Evolutionary conservation across 2,797 vertebrate species (phyloP).

Genomic region (Bovichtus variegatus): DNA sequence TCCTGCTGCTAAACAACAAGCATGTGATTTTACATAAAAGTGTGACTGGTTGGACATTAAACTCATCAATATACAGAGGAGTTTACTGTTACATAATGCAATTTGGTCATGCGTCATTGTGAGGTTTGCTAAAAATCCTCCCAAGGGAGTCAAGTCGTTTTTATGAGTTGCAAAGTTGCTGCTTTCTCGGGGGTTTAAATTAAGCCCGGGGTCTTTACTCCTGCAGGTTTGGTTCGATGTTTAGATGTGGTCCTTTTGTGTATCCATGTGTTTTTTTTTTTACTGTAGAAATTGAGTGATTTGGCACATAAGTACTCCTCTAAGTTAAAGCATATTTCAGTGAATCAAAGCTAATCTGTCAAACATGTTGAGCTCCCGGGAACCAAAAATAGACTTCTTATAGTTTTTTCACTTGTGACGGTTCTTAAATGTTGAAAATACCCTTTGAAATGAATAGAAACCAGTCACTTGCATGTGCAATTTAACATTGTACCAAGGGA

Average conservation of each 20-base stretch:
- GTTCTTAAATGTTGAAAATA: conserved; percentile 1
- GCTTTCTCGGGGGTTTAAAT: conserved; percentile 18
- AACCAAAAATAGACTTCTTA: conserved; percentile 5
- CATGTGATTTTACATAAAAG: conserved; percentile 14
- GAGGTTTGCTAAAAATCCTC: neutral
- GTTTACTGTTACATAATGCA: neutral
- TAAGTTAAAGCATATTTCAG: neutral
- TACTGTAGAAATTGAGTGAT: neutral
- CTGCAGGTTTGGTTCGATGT: conserved; percentile 2
- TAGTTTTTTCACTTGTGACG: neutral
- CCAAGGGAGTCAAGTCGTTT: neutral
- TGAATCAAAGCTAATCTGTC: conserved; percentile 19
- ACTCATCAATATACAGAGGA: neutral
- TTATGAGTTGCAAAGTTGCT: neutral
- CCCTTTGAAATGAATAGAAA: neutral
- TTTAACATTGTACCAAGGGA: neutral
- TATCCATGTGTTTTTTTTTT: conserved; percentile 6
- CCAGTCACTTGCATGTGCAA: neutral
- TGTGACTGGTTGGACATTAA: neutral
- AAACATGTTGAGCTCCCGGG: neutral
- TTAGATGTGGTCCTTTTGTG: conserved; percentile 11
- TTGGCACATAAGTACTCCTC: neutral
- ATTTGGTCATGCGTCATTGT: neutral
- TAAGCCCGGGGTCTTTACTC: conserved; percentile 10
- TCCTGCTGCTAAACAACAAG: conserved; percentile 21